Base-by-base conservation (phyloP, 1,140 invertebrate genomes). In the Sitobion miscanthi region DNA sequence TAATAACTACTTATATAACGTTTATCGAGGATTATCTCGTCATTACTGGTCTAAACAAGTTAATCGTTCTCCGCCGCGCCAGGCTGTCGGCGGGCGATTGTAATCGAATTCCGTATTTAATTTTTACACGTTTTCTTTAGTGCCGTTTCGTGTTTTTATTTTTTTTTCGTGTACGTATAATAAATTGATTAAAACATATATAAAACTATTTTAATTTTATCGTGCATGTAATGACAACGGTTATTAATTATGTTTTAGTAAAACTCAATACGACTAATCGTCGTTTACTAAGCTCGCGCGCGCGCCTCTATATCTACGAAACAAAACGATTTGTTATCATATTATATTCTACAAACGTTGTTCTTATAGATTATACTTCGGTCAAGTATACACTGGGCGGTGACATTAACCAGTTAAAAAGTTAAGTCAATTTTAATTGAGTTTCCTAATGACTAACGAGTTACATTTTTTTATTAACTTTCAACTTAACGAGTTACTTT, bases 61-160 rank as follows among this genome's bases (percentile, higher is more conserved):
- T 89, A 57, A 89, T 89, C 88, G 52, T 30, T n/a, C 14, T 6
- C 45, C 85, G 30, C 30, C 45, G 25, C 47, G 23, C 83, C 23
- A 30, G 83, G 83, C 23, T 42, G 21, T n/a, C 86, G 86, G 49
- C 38, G 25, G 25, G 6, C 57, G 89, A 90, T 90, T 69, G 38
- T 62, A 62, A 90, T 90, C 89, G 54, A 62, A 69, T 89, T 57
- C 88, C 54, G 38, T 45, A 45, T 62, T n/a, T 90, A 90, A 90
- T 90, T 90, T 62, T 69, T 90, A 90, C 89, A 45, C 89, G 89
- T 69, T 90, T 90, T n/a, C 54, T 45, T n/a, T 69, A 69, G 89
- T 90, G 38, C 38, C 57, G 57, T 90, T 69, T 69, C 89, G 14
- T 90, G 89, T 90, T 90, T 42, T 49, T 25, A 42, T 17, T 30